Conservation (phyloP, 2,888 invertebrate genomes). For the Chelonus formosanus region DNA sequence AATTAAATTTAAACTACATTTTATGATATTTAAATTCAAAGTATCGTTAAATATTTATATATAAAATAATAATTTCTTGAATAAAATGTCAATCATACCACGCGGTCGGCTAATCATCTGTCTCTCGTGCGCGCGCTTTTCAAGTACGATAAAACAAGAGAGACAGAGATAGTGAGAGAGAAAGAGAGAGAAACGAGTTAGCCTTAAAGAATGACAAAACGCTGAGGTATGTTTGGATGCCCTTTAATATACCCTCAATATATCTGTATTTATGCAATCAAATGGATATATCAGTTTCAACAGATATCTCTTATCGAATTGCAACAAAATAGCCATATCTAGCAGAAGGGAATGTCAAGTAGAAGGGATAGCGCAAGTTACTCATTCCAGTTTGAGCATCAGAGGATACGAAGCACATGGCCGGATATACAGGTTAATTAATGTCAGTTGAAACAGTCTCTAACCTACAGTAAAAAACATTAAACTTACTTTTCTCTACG, state of each 20-base stretch:
- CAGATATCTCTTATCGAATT: no score
- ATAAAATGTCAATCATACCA: conserved; percentile 3
- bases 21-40: no score
- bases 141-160: neutral
- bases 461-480: conserved; percentile 12
- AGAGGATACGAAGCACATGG: conserved; percentile 2
- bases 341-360: no score
- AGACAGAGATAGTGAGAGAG: neutral
- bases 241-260: no score
- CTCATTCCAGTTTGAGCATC: neutral
- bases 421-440: neutral
- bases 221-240: neutral
- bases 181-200: neutral
- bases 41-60: no score
- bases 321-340: no score
- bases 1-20: no score
- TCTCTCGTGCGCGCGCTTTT: conserved; percentile 27
- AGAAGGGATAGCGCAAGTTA: neutral
- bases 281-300: no score
- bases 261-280: no score
- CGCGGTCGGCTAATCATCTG: conserved; percentile 13
- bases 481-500: conserved; percentile 55
- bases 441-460: neutral
- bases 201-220: conserved; percentile 7
- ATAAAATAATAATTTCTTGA: neutral